Percentiles rank a stretch among this genome's conserved stretches.
Conservation (phyloP, 2,113 vertebrate species). For the Spea bombifrons region DNA sequence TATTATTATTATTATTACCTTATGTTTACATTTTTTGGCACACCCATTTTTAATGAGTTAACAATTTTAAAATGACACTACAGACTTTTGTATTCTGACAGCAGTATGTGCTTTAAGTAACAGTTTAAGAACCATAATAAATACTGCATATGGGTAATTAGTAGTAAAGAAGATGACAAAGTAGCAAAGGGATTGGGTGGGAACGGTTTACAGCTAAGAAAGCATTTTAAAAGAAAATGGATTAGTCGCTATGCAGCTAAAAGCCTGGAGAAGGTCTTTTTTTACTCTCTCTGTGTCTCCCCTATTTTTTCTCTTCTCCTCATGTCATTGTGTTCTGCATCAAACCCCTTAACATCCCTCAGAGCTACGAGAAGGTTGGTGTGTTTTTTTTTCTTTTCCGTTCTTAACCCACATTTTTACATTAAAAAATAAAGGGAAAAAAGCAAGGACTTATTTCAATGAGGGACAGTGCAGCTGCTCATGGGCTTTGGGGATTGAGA, state of each 20-base stretch:
- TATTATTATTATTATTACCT: too few species aligned
- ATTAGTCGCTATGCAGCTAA: slow-evolving; percentile 89
- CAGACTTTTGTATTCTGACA: neutral
- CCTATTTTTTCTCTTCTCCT: slow-evolving; percentile 99
- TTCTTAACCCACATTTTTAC: slow-evolving; percentile 99
- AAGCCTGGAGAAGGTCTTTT: slow-evolving; percentile 99
- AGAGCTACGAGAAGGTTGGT: slow-evolving; percentile 99
- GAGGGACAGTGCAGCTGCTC: slow-evolving; percentile 70
- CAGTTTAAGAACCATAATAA: neutral
- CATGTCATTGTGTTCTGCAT: slow-evolving; percentile 99
- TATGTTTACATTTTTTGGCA: too few species aligned
- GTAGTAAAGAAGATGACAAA: neutral
- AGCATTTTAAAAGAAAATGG: slow-evolving; percentile 55
- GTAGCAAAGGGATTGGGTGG: slow-evolving; percentile 9
- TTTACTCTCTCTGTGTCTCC: slow-evolving; percentile 99
- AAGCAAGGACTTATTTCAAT: slow-evolving; percentile 67
- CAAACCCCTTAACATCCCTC: slow-evolving; percentile 99
- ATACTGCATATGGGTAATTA: neutral
- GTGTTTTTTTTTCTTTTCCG: slow-evolving; percentile 99
- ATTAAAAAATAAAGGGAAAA: slow-evolving; percentile 67
- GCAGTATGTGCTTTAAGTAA: neutral
- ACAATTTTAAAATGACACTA: too few species aligned
- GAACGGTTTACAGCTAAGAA: slow-evolving; percentile 18
- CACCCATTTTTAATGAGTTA: too few species aligned
- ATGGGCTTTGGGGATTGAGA: slow-evolving; percentile 79